These are phyloP conservation scores for Aspidoscelis tigris DNA, from an alignment of 2,113 vertebrate species.

Conservation along the genomic window DNA sequence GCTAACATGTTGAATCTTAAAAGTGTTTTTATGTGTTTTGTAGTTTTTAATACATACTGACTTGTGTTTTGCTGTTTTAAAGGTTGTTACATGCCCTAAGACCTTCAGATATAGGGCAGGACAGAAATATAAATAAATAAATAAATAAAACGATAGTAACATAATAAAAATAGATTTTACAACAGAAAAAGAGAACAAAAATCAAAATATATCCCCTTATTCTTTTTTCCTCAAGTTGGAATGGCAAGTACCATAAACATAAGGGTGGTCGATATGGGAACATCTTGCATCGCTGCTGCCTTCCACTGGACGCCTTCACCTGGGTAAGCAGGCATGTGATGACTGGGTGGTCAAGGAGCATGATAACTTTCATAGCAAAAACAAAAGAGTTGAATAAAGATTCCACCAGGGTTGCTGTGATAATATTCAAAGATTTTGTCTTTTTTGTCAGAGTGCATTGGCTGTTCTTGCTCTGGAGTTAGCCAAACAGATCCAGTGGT, in stretches of 20 bases:
- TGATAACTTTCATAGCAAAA: background rate
- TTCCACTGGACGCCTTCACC: slow-evolving; percentile 23
- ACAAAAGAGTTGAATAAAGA: background rate
- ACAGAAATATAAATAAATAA: no score
- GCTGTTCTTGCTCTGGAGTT: slow-evolving; percentile 30
- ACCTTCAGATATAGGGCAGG: no score
- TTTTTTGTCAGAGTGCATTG: slow-evolving; percentile 19
- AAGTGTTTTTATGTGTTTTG: no score
- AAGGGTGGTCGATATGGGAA: background rate
- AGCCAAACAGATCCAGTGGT: slow-evolving; percentile 8
- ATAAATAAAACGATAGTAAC: no score
- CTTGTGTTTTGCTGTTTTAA: no score
- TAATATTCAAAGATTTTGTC: background rate
- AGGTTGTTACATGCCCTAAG: no score
- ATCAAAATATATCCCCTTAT: background rate
- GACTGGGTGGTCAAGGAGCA: background rate
- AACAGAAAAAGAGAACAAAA: no score
- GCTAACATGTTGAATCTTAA: no score
- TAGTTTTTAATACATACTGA: no score
- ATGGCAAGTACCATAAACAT: slow-evolving; percentile 5
- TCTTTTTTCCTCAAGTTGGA: background rate
- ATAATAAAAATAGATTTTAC: no score
- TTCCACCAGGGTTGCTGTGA: background rate
- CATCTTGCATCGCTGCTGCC: background rate
- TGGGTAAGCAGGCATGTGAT: slow-evolving; percentile 7